phyloP scores from a whole-genome alignment of 2,888 invertebrate species.

The Drosophila affinis region DNA sequence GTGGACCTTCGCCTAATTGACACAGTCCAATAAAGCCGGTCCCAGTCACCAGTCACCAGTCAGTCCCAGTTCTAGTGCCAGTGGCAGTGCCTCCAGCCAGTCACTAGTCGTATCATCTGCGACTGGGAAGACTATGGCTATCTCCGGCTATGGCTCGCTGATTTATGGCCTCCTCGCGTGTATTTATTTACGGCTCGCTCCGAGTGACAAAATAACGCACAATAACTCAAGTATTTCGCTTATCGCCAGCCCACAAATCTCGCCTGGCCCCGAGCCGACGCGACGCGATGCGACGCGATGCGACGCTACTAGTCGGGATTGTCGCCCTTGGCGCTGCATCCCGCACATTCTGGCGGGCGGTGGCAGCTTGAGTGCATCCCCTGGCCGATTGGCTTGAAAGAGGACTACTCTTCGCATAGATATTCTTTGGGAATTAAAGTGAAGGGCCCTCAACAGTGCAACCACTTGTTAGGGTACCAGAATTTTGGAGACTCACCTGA shows the following conservation, averaged over 20 bases:
- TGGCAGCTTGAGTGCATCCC: conserved; percentile 7
- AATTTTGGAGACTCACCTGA: conserved; percentile 88
- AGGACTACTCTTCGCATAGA: too few species aligned
- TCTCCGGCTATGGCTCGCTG: conserved; percentile 52
- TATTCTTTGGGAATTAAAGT: too few species aligned
- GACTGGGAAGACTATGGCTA: neutral
- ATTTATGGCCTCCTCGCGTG: conserved; percentile 65
- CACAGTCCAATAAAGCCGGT: conserved; percentile 37
- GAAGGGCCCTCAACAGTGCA: too few species aligned
- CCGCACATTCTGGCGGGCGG: neutral
- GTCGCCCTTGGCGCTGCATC: conserved; percentile 23
- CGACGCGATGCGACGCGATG: too few species aligned
- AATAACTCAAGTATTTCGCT: conserved; percentile 70
- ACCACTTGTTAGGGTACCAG: too few species aligned
- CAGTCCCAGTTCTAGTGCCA: neutral
- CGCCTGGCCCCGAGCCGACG: conserved; percentile 24
- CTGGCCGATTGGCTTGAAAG: too few species aligned
- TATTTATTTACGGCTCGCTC: conserved; percentile 65
- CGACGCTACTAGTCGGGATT: neutral
- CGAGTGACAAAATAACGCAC: conserved; percentile 63
- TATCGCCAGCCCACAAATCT: conserved; percentile 62
- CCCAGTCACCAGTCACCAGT: neutral
- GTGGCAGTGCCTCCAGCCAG: conserved; percentile 1
- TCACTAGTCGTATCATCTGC: neutral
- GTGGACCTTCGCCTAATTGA: conserved; percentile 48